Percentiles rank a stretch among this genome's conserved stretches.
These are phyloP conservation scores for Probosciger aterrimus DNA, from an alignment of 2,113 vertebrate species.

Conservation along the genomic window DNA sequence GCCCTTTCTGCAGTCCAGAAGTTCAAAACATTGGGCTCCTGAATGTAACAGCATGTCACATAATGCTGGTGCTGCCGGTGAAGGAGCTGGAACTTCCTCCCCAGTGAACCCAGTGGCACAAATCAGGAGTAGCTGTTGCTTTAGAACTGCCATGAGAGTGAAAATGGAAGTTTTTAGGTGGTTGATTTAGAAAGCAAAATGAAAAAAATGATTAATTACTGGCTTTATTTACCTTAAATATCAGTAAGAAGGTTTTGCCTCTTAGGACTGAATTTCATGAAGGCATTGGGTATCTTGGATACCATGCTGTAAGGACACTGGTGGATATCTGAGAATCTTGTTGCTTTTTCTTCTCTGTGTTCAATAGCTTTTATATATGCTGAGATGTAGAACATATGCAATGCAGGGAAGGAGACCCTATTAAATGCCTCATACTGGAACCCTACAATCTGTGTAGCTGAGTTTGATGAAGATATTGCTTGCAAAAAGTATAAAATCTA, in stretches of 20 bases:
- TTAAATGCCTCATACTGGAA: not conserved
- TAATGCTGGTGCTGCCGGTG: not conserved
- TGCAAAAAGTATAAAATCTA: not conserved
- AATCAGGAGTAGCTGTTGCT: not conserved
- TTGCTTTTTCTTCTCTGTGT: not conserved
- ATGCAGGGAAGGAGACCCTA: not conserved
- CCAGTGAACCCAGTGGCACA: not conserved
- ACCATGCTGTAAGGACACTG: not conserved
- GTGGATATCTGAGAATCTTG: not conserved
- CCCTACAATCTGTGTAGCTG: not conserved
- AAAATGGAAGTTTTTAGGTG: not conserved
- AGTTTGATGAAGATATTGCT: not conserved
- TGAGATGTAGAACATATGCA: not conserved
- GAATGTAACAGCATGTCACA: not conserved
- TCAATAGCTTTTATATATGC: not conserved
- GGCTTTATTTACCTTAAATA: not conserved
- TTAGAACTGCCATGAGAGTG: not conserved
- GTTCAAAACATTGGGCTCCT: not conserved
- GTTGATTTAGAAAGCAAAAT: not conserved
- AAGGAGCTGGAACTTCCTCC: not conserved
- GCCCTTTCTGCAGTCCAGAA: not conserved
- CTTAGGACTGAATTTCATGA: not conserved
- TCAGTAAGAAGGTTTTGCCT: not conserved
- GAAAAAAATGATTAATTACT: not conserved
- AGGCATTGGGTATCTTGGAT: not conserved